Evolutionary conservation across 53 echinoderm and acorn worm species (phyloP).

Genomic region (Patiria pectinifera): DNA sequence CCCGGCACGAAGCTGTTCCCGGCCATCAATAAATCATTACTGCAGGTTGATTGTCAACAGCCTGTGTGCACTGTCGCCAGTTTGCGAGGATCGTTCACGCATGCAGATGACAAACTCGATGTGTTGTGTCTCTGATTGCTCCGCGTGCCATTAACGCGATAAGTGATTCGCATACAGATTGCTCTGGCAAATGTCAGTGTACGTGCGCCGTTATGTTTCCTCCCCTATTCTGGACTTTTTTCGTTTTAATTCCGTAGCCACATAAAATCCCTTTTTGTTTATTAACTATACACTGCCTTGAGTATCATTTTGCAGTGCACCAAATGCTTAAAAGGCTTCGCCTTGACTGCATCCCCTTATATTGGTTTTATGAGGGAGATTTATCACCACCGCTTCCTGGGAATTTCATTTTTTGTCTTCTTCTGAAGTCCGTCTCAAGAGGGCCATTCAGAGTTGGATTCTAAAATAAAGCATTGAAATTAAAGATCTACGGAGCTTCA

Average conservation of each 20-base stretch:
- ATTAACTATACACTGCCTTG: slow-evolving; percentile 3
- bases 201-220: background rate
- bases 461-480: background rate
- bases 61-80: slow-evolving; percentile 30
- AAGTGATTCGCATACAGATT: slow-evolving; percentile 65
- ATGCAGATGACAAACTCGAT: slow-evolving; percentile 57
- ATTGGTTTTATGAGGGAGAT: slow-evolving; percentile 7
- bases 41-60: slow-evolving; percentile 56
- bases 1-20: slow-evolving; percentile 47
- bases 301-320: slow-evolving; percentile 1
- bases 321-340: slow-evolving; percentile 18
- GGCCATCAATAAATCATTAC: slow-evolving; percentile 63
- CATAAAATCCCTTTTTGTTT: slow-evolving; percentile 29
- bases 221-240: background rate
- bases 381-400: background rate
- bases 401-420: background rate
- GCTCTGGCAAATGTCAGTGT: slow-evolving; percentile 44
- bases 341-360: slow-evolving; percentile 9
- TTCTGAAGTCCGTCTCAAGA: background rate
- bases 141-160: slow-evolving; percentile 45
- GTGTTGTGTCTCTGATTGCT: slow-evolving; percentile 36
- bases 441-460: background rate
- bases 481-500: background rate
- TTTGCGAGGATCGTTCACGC: slow-evolving; percentile 52
- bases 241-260: slow-evolving; percentile 29